Evolutionary conservation across 2,113 vertebrate genomes (phyloP), one percentile per base, ranked within the genome.

Genomic region (Odontophorus gujanensis): DNA sequence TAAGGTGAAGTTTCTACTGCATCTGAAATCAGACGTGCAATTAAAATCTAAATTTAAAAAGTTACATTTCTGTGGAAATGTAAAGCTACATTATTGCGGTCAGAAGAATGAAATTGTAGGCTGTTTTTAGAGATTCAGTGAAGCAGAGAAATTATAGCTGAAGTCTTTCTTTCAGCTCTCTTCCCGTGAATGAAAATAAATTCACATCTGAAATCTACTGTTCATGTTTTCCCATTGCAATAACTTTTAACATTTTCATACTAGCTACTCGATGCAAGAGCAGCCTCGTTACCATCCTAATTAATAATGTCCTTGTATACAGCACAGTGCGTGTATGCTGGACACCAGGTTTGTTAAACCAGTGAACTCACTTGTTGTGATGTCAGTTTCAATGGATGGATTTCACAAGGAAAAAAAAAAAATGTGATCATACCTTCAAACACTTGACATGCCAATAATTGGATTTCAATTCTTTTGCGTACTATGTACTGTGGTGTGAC

Each of bases 1-100:
- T 77, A 93, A 53, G 81, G 55, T 75, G 86, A 96, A 96, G 92
- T 93, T 94, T 68, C 62, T 93, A 68, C 86, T 53, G 55, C 40
- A 38, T 43, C 93, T 93, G 79, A 75, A 96, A 95, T 93, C 80
- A 90, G 82, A 93, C 75, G 85, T 90, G 62, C 96, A 97, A 97
- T 97, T 95, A 96, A 97, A 94, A 97, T 95, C 91, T 95, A 79
- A 92, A 88, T 96, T 94, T 96, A 95, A 96, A 94, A 96, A 91
- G 59, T 71, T 93, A n/a, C 71, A 62, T 95, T 93, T 94, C 87
- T 90, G 42, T 69, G 72, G 43, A 69, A 65, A 76, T 79, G 77
- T 93, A 89, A 95, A 86, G 88, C 76, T 78, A 67, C 50, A 3
- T 80, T 94, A 65, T 62, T 62, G 72, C 59, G 50, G 59, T 95